Evolutionary conservation across 2,113 vertebrate genomes (phyloP).

Genomic region (Takifugu flavidus): DNA sequence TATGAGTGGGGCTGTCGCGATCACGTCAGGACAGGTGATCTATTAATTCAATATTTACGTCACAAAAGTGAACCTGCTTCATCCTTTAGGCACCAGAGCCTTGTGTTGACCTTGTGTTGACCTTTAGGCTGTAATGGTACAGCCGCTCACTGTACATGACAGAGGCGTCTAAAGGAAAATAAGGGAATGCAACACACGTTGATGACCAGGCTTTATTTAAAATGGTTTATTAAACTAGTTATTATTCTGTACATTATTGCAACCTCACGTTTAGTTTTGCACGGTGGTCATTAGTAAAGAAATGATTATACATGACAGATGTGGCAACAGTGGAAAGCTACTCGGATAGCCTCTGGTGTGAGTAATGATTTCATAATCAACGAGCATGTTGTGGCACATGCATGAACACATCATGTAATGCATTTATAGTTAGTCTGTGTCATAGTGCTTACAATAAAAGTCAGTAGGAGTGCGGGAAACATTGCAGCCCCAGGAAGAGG

Average conservation of each 20-base stretch:
- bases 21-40: no score
- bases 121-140: background rate
- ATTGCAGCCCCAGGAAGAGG: background rate
- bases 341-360: background rate
- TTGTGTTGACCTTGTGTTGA: background rate
- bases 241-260: background rate
- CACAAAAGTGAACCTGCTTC: background rate
- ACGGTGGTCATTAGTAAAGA: slow-evolving; percentile 26
- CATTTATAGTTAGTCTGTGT: background rate
- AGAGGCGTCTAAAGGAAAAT: no score
- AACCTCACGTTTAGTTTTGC: slow-evolving; percentile 14
- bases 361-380: slow-evolving; percentile 2
- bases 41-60: no score
- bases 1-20: no score
- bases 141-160: background rate
- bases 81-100: slow-evolving; percentile 21
- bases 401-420: background rate
- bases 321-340: slow-evolving; percentile 2
- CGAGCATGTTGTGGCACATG: background rate
- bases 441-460: background rate
- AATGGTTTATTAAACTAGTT: slow-evolving; percentile 15
- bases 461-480: slow-evolving; percentile 23
- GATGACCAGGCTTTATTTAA: background rate
- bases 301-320: slow-evolving; percentile 34
- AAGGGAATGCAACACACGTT: background rate